Conservation (phyloP, 2,113 vertebrate genomes). For the Lagopus leucura region DNA sequence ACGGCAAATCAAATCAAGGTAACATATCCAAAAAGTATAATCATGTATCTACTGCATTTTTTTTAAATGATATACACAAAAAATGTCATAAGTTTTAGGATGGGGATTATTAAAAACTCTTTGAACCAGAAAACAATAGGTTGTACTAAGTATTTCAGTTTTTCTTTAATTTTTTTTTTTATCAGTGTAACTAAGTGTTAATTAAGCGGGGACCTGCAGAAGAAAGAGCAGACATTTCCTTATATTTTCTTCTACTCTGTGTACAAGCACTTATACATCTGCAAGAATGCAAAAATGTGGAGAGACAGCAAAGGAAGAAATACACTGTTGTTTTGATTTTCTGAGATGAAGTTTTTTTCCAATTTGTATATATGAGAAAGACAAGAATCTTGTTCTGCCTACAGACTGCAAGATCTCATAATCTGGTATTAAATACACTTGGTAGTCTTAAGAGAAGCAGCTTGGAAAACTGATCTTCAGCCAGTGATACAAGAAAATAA, state of each 20-base stretch:
- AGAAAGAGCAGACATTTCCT: background rate
- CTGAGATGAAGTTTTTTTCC: background rate
- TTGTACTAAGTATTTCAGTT: background rate
- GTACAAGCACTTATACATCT: background rate
- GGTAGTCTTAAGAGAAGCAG: background rate
- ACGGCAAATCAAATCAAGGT: background rate
- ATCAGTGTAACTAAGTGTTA: background rate
- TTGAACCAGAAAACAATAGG: conserved; percentile 1
- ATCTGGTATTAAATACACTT: conserved; percentile 25
- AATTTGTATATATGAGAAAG: background rate
- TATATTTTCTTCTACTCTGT: background rate
- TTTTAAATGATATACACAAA: background rate
- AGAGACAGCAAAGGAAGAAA: background rate
- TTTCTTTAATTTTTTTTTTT: background rate
- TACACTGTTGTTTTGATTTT: background rate
- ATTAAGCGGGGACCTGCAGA: background rate
- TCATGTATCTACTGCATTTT: accelerated
- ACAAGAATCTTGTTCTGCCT: background rate
- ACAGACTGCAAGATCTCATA: background rate
- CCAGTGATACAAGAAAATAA: background rate
- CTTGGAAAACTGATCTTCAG: conserved; percentile 26
- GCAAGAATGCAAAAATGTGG: background rate
- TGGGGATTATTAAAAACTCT: background rate
- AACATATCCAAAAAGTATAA: background rate
- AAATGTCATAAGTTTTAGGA: background rate